phyloP scores from a whole-genome alignment of 2,797 vertebrate species.

The Ctenochaetus hawaiiensis region DNA sequence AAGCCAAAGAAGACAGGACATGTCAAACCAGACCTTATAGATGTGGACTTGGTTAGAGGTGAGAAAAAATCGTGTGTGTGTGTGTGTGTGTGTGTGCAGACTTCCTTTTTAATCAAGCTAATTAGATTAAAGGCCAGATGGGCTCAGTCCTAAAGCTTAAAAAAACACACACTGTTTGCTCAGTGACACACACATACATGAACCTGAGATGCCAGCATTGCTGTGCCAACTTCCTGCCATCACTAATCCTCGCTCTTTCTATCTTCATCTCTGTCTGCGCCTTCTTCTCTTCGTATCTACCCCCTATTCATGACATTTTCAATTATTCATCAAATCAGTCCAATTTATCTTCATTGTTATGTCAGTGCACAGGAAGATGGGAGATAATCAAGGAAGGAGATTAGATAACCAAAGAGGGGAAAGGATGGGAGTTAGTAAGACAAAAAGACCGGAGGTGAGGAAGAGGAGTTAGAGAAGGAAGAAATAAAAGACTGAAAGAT shows the following conservation, averaged over 20 bases:
- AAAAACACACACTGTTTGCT: background rate
- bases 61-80: constrained; percentile 45
- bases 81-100: background rate
- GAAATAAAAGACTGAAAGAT: constrained; percentile 13
- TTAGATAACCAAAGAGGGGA: background rate
- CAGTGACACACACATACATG: background rate
- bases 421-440: background rate
- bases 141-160: background rate
- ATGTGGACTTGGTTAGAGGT: constrained; percentile 99
- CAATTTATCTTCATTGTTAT: constrained; percentile 38
- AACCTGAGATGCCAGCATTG: constrained; percentile 27
- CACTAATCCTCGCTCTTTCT: constrained; percentile 6
- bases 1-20: constrained; percentile 99
- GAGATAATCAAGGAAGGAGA: constrained; percentile 12
- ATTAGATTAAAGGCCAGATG: constrained; percentile 9
- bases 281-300: constrained; percentile 8
- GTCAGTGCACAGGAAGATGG: constrained; percentile 19
- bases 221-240: constrained; percentile 34
- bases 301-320: constrained; percentile 45
- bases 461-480: background rate
- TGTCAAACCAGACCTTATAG: constrained; percentile 98
- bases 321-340: constrained; percentile 62
- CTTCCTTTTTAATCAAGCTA: constrained; percentile 74
- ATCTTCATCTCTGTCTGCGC: background rate
- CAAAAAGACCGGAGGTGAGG: background rate